Base-by-base conservation (phyloP, 2,888 invertebrate genomes). In the Andrena bucephala region DNA sequence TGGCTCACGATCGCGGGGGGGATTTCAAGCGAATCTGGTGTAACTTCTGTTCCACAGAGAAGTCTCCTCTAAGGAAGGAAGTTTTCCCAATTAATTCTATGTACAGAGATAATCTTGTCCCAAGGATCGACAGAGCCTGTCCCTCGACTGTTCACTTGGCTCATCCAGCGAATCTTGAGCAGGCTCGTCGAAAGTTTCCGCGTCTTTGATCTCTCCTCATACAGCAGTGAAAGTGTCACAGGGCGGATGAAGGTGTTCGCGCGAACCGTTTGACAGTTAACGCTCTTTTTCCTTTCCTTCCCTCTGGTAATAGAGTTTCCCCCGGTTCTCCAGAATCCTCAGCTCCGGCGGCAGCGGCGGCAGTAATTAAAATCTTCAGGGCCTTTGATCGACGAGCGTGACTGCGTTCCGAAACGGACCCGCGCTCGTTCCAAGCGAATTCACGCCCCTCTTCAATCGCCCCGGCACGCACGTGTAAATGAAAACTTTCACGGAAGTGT, bases 281-380 rank as follows among this genome's bases (percentile, higher is more conserved):
- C 24, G 60, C n/a, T 66, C 62, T 42, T 67, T 75, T 72, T 57
- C 57, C 79, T 42, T 16, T 66, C n/a, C 50, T 27, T 67, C 29
- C 60, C 36, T 42, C 48, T 73, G 65, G 54, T 69, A 77, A 85
- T 29, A 48, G 69, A 65, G 59, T 81, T 60, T 42, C 48, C 50
- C 57, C 20, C 42, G 70, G 48, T 71, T 68, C 48, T 54, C 24
- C 50, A 29, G 73, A 54, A 74, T 80, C 52, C 73, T 31, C 29
- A 66, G 72, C 27, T 60, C 62, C 24, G 0, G 36, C 63, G 27
- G 36, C 50, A 10, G 36, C 50, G 20, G 7, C 31, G 36, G 50
- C 73, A 20, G 67, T 77, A 83, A 85, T 85, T 83, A 85, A 85
- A 85, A 83, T 65, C 75, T 65, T 72, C 50, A 42, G 63, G 31